phyloP scores from a whole-genome alignment of 2,888 invertebrate species.

The Diachrysia chrysitis region DNA sequence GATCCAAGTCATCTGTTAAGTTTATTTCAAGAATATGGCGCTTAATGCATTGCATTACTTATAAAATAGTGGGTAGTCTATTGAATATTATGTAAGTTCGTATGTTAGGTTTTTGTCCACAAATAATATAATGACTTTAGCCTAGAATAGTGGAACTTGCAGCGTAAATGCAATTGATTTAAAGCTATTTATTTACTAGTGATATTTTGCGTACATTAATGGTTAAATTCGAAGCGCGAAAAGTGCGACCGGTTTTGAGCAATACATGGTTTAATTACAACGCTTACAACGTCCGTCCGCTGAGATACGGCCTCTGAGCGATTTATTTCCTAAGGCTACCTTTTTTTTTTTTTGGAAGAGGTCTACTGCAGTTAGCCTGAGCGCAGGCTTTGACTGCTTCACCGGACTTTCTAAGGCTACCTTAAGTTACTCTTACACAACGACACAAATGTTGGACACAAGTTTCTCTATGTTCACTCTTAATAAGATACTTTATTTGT shows the following conservation, averaged over 20 bases:
- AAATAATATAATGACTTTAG: constrained; percentile 23
- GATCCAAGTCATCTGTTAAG: constrained; percentile 79
- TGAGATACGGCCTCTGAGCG: constrained; percentile 74
- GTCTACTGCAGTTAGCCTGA: too few relatives aligned
- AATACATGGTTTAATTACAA: constrained; percentile 73
- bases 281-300: constrained; percentile 75
- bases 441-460: not conserved
- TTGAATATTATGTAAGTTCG: constrained; percentile 45
- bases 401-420: too few relatives aligned
- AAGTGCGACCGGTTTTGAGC: constrained; percentile 70
- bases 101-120: not conserved
- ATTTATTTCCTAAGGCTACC: constrained; percentile 29
- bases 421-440: not conserved
- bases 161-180: constrained; percentile 34
- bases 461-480: not conserved
- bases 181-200: constrained; percentile 39
- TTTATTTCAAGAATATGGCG: constrained; percentile 72
- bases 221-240: constrained; percentile 70
- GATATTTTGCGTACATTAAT: constrained; percentile 47
- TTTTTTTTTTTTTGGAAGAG: too few relatives aligned
- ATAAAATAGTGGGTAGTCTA: constrained; percentile 35
- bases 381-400: too few relatives aligned
- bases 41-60: constrained; percentile 62
- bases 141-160: constrained; percentile 7
- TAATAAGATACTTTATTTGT: not conserved